phyloP scores from a whole-genome alignment of 2,888 invertebrate genomes.

The Alentia gelatinosa region DNA sequence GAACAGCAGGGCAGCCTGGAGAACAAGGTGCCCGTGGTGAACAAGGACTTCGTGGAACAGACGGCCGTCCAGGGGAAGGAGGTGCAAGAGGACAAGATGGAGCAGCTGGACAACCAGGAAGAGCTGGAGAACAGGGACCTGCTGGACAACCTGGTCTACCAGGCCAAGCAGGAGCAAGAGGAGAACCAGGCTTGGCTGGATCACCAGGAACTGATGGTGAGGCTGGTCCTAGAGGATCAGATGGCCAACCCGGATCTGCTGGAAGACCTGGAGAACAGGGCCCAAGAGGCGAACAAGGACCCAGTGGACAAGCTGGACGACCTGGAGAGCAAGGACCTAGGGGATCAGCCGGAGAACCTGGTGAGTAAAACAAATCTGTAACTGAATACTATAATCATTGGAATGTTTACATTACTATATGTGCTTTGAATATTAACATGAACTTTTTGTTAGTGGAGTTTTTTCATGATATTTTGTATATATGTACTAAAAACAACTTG shows the following conservation, averaged over 20 bases:
- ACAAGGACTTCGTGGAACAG: constrained; percentile 61
- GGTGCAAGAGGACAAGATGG: constrained; percentile 63
- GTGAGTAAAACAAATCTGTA: constrained; percentile 21
- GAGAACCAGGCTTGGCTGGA: constrained; percentile 55
- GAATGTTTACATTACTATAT: not conserved
- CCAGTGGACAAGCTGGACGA: constrained; percentile 32
- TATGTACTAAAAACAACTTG: too few species aligned
- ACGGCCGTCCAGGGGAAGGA: constrained; percentile 57
- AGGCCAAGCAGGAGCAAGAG: constrained; percentile 54
- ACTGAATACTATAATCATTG: not conserved
- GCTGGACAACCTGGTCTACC: constrained; percentile 62
- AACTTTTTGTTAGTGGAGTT: not conserved
- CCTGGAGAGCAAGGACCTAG: constrained; percentile 48
- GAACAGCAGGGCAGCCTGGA: constrained; percentile 49
- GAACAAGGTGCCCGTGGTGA: constrained; percentile 58
- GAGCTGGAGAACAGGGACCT: constrained; percentile 65
- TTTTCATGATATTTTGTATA: too few species aligned
- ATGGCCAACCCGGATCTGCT: constrained; percentile 57
- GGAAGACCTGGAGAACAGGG: constrained; percentile 53
- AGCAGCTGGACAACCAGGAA: constrained; percentile 55
- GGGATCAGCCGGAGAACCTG: constrained; percentile 53
- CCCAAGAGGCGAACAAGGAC: constrained; percentile 57
- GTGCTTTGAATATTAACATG: not conserved
- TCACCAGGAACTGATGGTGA: constrained; percentile 51
- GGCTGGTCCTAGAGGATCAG: constrained; percentile 55